Percentiles rank a stretch among this genome's conserved stretches.
phyloP scores from a whole-genome alignment of 2,113 vertebrate genomes.

The Ctenodactylus gundi region DNA sequence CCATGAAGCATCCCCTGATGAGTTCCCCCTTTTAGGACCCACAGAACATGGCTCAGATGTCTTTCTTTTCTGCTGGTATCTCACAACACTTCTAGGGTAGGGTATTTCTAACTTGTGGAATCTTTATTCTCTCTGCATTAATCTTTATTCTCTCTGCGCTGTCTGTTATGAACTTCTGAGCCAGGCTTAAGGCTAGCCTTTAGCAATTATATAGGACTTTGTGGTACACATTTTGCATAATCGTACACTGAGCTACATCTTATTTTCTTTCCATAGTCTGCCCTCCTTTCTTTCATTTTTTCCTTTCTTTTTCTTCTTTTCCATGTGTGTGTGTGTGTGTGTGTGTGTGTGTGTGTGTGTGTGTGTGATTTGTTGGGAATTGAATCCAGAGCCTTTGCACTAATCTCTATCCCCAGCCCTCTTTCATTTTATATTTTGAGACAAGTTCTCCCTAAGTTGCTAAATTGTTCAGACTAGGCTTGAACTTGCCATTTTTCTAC shows the following conservation, averaged over 20 bases:
- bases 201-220: not conserved
- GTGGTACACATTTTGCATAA: not conserved
- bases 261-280: not conserved
- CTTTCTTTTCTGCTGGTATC: not conserved
- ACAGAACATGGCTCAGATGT: not conserved
- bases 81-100: not conserved
- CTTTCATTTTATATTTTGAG: too few species aligned
- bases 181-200: not conserved
- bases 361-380: too few species aligned
- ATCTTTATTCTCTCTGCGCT: not conserved
- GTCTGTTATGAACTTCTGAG: not conserved
- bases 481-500: too few species aligned
- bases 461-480: too few species aligned
- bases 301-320: constrained; percentile 73
- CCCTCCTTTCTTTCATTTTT: not conserved
- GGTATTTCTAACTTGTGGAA: not conserved
- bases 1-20: too few species aligned
- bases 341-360: too few species aligned
- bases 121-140: too few species aligned
- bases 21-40: not conserved
- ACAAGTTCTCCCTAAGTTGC: too few species aligned
- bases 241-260: not conserved
- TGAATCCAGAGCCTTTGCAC: too few species aligned
- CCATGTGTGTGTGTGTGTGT: too few species aligned
- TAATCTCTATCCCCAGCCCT: too few species aligned